Conservation (phyloP, 2,797 vertebrate species). For the Siniperca undulata region DNA sequence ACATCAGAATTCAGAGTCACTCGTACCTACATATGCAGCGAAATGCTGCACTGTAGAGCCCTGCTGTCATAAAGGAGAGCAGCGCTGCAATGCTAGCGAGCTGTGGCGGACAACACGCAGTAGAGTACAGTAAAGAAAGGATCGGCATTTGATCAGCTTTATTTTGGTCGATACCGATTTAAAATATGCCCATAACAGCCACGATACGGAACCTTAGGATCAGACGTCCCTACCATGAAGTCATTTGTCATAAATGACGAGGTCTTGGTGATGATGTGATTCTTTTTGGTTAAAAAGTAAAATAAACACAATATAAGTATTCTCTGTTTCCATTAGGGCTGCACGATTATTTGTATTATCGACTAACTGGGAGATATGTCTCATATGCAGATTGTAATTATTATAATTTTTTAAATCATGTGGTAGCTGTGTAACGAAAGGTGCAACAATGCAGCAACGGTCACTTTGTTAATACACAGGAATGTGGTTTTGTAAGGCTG, state of each 20-base stretch:
- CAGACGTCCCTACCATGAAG: neutral
- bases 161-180: too few relatives aligned
- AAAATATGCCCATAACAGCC: too few relatives aligned
- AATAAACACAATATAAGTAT: too few relatives aligned
- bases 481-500: conserved; percentile 24
- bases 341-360: too few relatives aligned
- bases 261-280: neutral
- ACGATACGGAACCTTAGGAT: too few relatives aligned
- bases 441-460: conserved; percentile 9
- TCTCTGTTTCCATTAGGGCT: too few relatives aligned
- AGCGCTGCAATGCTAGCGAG: neutral
- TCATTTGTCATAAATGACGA: neutral
- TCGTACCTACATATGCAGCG: too few relatives aligned
- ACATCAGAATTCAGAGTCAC: too few relatives aligned
- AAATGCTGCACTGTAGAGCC: too few relatives aligned
- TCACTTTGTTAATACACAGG: conserved; percentile 15
- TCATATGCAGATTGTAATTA: neutral
- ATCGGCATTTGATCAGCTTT: too few relatives aligned
- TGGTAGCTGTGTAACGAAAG: neutral
- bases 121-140: neutral
- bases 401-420: neutral
- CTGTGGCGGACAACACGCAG: neutral
- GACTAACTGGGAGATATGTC: neutral
- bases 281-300: too few relatives aligned
- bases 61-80: neutral